Evolutionary conservation across 2,797 vertebrate genomes (phyloP).

Genomic region (Nyctalus aviator): DNA sequence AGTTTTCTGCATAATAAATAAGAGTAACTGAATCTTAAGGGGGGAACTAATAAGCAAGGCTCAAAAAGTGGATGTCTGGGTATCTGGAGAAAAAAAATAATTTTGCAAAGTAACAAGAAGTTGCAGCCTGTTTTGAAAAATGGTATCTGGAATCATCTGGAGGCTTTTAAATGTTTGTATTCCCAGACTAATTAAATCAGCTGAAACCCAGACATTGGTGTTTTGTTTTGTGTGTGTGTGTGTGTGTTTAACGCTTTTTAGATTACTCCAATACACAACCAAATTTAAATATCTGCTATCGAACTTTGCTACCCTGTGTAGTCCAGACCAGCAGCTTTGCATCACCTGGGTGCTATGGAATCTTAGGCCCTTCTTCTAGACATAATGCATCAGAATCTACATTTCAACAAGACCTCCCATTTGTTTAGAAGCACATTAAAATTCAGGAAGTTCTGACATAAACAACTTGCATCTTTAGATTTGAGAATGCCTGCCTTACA

Average conservation of each 20-base stretch:
- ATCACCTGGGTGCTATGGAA: background rate
- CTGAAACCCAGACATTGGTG: background rate
- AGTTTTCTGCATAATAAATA: constrained; percentile 8
- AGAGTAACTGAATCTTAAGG: constrained; percentile 22
- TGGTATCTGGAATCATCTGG: background rate
- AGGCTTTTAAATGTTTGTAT: background rate
- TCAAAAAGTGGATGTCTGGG: constrained; percentile 35
- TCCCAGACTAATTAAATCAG: background rate
- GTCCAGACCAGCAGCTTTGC: background rate
- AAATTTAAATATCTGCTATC: background rate
- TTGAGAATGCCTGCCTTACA: background rate
- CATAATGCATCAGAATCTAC: constrained; percentile 17
- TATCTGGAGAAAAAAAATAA: constrained; percentile 42
- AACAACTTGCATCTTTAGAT: background rate
- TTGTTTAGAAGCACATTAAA: background rate
- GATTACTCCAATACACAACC: constrained; percentile 20
- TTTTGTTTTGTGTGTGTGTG: no score
- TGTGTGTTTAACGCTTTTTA: background rate
- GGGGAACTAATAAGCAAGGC: background rate
- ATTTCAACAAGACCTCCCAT: background rate
- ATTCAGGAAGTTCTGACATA: background rate
- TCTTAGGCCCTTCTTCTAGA: background rate
- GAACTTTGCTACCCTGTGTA: background rate
- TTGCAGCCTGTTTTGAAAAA: constrained; percentile 17
- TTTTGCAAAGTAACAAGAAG: constrained; percentile 24